Base-by-base conservation (phyloP, 2,888 invertebrate species). In the Pilophorus perplexus region DNA sequence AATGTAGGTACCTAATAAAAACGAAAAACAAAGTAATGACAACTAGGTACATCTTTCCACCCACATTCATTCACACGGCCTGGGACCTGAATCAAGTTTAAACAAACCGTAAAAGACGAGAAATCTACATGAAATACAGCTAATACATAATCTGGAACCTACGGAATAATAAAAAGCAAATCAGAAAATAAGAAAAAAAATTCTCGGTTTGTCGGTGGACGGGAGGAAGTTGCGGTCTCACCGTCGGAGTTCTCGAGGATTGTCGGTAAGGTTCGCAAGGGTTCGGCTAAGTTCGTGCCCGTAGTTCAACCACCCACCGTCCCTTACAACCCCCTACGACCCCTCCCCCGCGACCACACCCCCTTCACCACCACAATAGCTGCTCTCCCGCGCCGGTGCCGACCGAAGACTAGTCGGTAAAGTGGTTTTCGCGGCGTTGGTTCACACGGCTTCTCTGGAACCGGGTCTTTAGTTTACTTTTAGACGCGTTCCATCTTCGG, bases 371-470 rank as follows among this genome's bases (percentile, higher is more conserved):
- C 46, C 28, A 27, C 14, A 52, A 18, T 18, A 16, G 28, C 28
- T 27, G 28, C 14, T 28, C 52, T 52, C 52, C 52, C 52, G 52
- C 52, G 52, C 52, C 52, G 52, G 52, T 52, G 25, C 52, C 52
- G 52, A 3, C n/a, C n/a, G n/a, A n/a, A n/a, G n/a, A 52, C 33
- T 52, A 52, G 52, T 52, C 52, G 52, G 52, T 16, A 52, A 52
- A 52, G 52, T 52, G 52, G 27, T 52, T n/a, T 18, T 28, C 52
- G 52, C 52, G 28, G 52, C 14, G 52, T 52, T 52, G 52, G 28
- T 28, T 52, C 52, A 16, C 27, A 16, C 52, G 28, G 4, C 18
- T 14, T 18, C n/a, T 14, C 22, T 18, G 52, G 22, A 23, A 23
- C 46, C 23, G 46, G 22, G 46, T 12, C n/a, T n/a, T n/a, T n/a